Evolutionary conservation across 2,113 vertebrate genomes (phyloP), one percentile per base, ranked within the genome.

Genomic region (Pogona vitticeps): DNA sequence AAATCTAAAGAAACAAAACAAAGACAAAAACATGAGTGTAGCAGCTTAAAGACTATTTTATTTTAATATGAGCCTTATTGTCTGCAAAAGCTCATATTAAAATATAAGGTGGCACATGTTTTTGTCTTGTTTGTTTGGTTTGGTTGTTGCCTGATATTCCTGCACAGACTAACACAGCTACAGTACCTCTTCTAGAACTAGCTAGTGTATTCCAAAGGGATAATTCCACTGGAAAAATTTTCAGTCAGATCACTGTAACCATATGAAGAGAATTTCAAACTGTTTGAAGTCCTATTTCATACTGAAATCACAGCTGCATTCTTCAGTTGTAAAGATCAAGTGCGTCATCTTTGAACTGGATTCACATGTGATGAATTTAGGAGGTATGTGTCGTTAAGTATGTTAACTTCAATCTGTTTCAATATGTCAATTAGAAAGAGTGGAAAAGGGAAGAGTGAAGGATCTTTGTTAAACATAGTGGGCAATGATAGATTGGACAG

Each of bases 211-310:
- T 82, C 67, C 21, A 63, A 59, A 17, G 2, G 17, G n/a, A 58
- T 83, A 13, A 78, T 84, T 90, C 67, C 85, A 63, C n/a, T 87
- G 83, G 10, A 84, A 71, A 88, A 14, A 26, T 42, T 85, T 20
- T 70, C 33, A 78, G 23, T 20, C 13, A 38, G 23, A 7, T 14
- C 70, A 36, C n/a, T 90, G 88, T 82, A 88, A 71, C n/a, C 90
- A 91, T 89, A 89, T 52, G 42, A 28, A 36, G 80, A 82, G 82
- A 84, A 68, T 78, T 78, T 80, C 87, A 86, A 88, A 91, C 89
- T 56, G 58, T 77, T 76, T 86, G 90, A 31, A 79, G 71, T 92
- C 58, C 56, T 40, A 83, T 17, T 70, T 90, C 81, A 89, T 82
- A 88, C 83, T 84, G 87, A 52, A 31, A 20, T 83, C 88, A 65